These are phyloP conservation scores for Dendrolimus punctatus DNA, from an alignment of 1,140 invertebrate species.

Conservation along the genomic window DNA sequence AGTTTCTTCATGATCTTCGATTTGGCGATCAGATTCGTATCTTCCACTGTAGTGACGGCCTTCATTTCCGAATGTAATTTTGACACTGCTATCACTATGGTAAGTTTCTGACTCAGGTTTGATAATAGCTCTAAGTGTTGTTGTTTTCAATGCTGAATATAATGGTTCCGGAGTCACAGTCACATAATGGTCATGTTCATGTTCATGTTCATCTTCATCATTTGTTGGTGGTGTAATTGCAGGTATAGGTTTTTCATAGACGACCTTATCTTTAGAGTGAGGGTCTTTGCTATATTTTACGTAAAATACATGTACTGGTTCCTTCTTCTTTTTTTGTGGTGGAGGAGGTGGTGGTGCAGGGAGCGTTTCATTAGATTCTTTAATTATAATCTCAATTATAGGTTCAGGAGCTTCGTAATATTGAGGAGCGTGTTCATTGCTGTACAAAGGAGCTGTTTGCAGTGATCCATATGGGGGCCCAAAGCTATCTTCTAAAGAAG, in stretches of 20 bases:
- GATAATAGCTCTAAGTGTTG: slow-evolving; percentile 86
- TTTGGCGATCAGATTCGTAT: slow-evolving; percentile 64
- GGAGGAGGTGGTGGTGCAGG: slow-evolving; percentile 76
- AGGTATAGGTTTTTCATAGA: slow-evolving; percentile 84
- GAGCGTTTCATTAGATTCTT: slow-evolving; percentile 87
- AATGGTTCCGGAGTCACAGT: slow-evolving; percentile 54
- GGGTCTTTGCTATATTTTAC: slow-evolving; percentile 90
- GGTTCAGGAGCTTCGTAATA: slow-evolving; percentile 87
- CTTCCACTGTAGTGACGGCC: slow-evolving; percentile 69
- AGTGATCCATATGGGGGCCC: slow-evolving; percentile 55
- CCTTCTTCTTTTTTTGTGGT: slow-evolving; percentile 77
- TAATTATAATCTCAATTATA: slow-evolving; percentile 93
- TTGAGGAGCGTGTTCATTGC: slow-evolving; percentile 70
- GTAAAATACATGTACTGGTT: slow-evolving; percentile 91
- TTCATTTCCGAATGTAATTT: slow-evolving; percentile 82
- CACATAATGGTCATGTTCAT: slow-evolving; percentile 60
- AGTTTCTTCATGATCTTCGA: slow-evolving; percentile 72
- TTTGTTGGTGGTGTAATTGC: slow-evolving; percentile 79
- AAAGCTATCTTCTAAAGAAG: slow-evolving; percentile 56
- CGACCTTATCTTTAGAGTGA: slow-evolving; percentile 78
- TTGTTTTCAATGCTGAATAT: slow-evolving; percentile 74
- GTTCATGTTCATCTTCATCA: slow-evolving; percentile 73
- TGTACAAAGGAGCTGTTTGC: slow-evolving; percentile 66
- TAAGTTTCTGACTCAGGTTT: slow-evolving; percentile 87
- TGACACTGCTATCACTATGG: slow-evolving; percentile 82